Conservation (phyloP, 2,113 vertebrate species). For the Larimichthys crocea region DNA sequence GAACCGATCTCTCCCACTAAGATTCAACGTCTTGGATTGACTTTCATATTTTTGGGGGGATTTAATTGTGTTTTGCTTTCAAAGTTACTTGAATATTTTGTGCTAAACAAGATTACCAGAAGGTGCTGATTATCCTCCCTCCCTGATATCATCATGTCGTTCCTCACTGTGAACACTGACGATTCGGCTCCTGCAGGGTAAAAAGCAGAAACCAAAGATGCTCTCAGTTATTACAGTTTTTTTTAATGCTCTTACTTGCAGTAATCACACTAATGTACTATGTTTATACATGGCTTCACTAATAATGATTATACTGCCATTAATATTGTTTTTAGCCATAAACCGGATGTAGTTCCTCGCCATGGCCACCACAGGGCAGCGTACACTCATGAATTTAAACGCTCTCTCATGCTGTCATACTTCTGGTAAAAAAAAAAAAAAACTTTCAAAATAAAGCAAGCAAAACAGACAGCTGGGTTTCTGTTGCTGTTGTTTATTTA, state of each 20-base stretch:
- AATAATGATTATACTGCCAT: neutral
- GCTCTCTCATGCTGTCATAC: neutral
- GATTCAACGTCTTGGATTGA: neutral
- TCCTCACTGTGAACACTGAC: neutral
- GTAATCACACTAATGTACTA: neutral
- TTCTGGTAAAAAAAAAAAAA: neutral
- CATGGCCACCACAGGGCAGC: neutral
- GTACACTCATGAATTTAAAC: neutral
- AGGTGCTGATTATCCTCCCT: neutral
- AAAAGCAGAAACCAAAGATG: neutral
- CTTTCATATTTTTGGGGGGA: neutral
- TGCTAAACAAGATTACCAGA: neutral
- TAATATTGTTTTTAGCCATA: neutral
- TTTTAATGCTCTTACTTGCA: neutral
- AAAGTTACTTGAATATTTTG: neutral
- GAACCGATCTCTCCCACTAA: neutral
- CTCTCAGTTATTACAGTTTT: neutral
- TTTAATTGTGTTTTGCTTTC: neutral
- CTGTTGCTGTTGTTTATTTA: neutral
- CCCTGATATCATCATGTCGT: neutral
- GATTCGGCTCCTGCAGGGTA: neutral
- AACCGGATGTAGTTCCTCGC: neutral
- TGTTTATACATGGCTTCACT: neutral
- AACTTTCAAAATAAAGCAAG: neutral
- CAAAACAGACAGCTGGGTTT: neutral